Percentiles rank a stretch among this genome's conserved stretches.
Conservation (phyloP, 1,140 invertebrate genomes). For the Battus philenor region DNA sequence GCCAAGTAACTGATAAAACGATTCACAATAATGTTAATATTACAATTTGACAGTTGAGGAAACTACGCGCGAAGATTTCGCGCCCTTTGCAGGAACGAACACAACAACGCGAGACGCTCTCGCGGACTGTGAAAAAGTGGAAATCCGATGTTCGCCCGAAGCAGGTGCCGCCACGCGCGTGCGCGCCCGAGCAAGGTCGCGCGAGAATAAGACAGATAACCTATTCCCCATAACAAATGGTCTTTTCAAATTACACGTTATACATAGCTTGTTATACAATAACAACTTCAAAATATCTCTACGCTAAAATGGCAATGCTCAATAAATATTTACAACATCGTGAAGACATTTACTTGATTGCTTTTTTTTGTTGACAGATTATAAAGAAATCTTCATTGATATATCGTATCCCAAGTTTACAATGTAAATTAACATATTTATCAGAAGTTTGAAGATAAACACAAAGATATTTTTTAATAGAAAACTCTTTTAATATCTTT, state of each 20-base stretch:
- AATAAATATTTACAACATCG: too few species aligned
- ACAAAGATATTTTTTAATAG: too few species aligned
- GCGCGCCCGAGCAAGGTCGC: constrained; percentile 44
- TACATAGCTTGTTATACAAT: not conserved
- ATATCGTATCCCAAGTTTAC: too few species aligned
- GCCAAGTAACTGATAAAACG: not conserved
- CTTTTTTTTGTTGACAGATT: not conserved
- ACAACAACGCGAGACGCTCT: constrained; percentile 29
- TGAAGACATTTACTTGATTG: not conserved
- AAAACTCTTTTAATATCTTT: too few species aligned
- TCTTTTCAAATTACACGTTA: not conserved
- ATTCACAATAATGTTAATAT: constrained; percentile 3
- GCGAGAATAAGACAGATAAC: constrained; percentile 24
- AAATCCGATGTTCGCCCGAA: constrained; percentile 25
- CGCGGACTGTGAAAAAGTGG: constrained; percentile 44
- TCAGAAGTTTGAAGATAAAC: too few species aligned
- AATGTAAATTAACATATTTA: too few species aligned
- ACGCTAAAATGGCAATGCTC: too few species aligned
- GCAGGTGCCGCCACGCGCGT: constrained; percentile 28
- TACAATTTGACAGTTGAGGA: constrained; percentile 24
- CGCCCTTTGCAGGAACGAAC: constrained; percentile 20
- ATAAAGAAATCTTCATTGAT: too few species aligned
- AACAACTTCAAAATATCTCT: too few species aligned
- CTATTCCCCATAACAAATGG: constrained; percentile 6
- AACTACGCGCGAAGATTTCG: constrained; percentile 30